These are phyloP conservation scores for Andinoacara biseriatus DNA, from an alignment of 2,113 vertebrate genomes.

Conservation along the genomic window DNA sequence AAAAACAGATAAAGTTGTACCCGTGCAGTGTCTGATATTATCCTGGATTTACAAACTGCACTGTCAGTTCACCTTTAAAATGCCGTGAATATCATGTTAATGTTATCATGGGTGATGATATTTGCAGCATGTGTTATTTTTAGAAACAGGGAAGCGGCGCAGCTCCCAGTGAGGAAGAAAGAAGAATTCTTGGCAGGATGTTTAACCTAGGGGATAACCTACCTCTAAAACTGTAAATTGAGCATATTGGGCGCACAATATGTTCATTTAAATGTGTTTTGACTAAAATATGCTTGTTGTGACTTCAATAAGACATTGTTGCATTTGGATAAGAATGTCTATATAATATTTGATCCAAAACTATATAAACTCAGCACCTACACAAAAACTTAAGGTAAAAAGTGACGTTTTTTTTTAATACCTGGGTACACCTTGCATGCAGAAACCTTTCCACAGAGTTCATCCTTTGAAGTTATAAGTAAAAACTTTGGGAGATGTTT, in stretches of 20 bases:
- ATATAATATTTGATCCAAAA: background rate
- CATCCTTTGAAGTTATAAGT: background rate
- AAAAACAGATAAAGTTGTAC: constrained; percentile 14
- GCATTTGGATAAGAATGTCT: background rate
- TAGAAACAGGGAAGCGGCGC: constrained; percentile 19
- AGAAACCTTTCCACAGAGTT: background rate
- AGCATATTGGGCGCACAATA: background rate
- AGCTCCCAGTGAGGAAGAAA: background rate
- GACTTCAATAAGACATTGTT: background rate
- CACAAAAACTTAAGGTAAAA: background rate
- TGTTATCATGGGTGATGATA: constrained; percentile 5
- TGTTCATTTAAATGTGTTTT: background rate
- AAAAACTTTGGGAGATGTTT: no score
- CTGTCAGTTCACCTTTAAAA: constrained; percentile 21
- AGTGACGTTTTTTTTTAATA: background rate
- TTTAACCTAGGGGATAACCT: background rate
- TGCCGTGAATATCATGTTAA: constrained; percentile 13
- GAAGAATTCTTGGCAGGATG: background rate
- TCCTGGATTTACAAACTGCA: background rate
- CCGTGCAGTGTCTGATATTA: background rate
- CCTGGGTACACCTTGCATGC: background rate
- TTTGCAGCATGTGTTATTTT: constrained; percentile 33
- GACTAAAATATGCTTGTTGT: background rate
- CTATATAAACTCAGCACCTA: background rate
- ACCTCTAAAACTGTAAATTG: background rate